These are phyloP conservation scores for Nycticorax nycticorax DNA, from an alignment of 2,113 vertebrate species.

Conservation along the genomic window DNA sequence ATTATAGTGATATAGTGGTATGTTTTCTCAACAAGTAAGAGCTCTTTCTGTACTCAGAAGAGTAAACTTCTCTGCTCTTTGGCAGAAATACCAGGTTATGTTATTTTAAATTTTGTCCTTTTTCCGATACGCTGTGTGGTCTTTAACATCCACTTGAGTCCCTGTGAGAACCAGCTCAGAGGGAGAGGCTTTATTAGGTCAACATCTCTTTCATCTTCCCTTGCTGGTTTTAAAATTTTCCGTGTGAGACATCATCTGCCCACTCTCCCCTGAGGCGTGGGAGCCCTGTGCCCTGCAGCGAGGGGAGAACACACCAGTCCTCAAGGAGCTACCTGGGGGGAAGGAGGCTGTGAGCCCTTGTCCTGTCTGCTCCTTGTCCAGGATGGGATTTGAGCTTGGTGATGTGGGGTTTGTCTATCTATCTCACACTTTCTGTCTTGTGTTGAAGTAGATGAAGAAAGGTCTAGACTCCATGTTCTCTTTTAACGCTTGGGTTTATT, in stretches of 20 bases:
- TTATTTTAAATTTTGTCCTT: neutral
- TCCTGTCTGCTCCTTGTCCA: neutral
- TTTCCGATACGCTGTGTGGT: neutral
- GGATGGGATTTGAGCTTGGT: neutral
- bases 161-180: neutral
- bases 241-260: neutral
- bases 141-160: neutral
- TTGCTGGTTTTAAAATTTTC: neutral
- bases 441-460: neutral
- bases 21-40: neutral
- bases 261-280: neutral
- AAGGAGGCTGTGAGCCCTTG: neutral
- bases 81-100: neutral
- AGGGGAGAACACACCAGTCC: neutral
- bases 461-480: neutral
- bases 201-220: neutral
- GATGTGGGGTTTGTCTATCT: neutral
- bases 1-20: neutral
- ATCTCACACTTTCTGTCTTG: neutral
- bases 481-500: neutral
- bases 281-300: neutral
- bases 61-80: neutral
- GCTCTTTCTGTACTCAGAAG: neutral
- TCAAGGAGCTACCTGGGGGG: neutral
- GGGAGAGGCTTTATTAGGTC: conserved; percentile 10